Evolutionary conservation across 2,113 vertebrate species (phyloP), one percentile per base, ranked within the genome.

Genomic region (Ceyx melanurus): DNA sequence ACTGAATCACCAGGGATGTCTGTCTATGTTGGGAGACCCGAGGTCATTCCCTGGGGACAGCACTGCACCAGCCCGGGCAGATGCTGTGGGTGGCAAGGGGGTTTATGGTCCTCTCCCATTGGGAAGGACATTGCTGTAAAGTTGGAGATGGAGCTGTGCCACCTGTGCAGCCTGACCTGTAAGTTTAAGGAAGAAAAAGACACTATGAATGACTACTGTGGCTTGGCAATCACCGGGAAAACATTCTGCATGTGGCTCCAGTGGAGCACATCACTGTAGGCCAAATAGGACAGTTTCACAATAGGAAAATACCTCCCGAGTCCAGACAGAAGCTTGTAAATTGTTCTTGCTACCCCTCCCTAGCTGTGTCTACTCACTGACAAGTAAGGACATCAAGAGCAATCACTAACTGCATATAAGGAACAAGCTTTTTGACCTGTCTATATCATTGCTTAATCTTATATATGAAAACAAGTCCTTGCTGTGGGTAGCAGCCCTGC

Each of bases 231-330:
- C 60, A 20, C 65, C 62, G 20, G 28, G 67, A 46, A 76, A 79
- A 17, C 0, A 1, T 26, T 71, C 4, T 33, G 19, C 11, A 0
- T 0, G 1, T 57, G 33, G 16, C 48, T 83, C 28, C 3, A 3
- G 43, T 25, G 46, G 8, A 58, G 29, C 14, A 16, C 0, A 0
- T 25, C 3, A 1, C 65, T 84, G 46, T 28, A 92, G 60, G 74
- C 25, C 23, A 19, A 33, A 31, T 1, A 77, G 13, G 17, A 37
- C 4, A 15, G 23, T 82, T 67, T 6, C 54, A 42, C 62, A 85
- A 28, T 45, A 65, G 87, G 66, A 48, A 72, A 72, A 58, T 85
- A 42, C 26, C 31, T 73, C 57, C 42, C 3, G 37, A 71, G 57
- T 40, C 22, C 23, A 29, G 46, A 14, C 53, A 86, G n/a, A 75